A percentile compares a stretch with the other conserved stretches of the same genome.
Evolutionary conservation across 2,113 vertebrate species (phyloP).

Genomic region (Tapirus terrestris): DNA sequence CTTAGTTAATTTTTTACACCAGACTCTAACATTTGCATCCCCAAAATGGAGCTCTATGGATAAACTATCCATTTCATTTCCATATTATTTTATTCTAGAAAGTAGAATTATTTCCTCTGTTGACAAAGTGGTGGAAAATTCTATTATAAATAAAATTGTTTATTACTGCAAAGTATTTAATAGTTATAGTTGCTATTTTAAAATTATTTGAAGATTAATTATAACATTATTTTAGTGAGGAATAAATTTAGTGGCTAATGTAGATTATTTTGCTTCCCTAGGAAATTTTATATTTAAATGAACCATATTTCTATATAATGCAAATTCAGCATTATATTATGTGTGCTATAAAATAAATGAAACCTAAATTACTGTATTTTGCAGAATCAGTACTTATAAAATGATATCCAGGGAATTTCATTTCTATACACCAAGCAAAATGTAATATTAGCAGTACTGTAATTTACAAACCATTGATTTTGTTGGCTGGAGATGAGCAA

Average conservation of each 20-base stretch:
- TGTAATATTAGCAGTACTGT: neutral
- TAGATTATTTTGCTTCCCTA: slow-evolving; percentile 59
- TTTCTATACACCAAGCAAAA: slow-evolving; percentile 62
- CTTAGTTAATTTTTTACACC: neutral
- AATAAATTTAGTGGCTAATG: slow-evolving; percentile 55
- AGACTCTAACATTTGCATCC: neutral
- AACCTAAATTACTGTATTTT: slow-evolving; percentile 64
- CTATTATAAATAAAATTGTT: slow-evolving; percentile 35
- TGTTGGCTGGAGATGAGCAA: neutral
- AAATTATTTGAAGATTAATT: slow-evolving; percentile 67
- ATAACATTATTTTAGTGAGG: neutral
- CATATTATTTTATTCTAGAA: slow-evolving; percentile 38
- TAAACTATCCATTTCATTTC: neutral
- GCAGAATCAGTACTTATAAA: slow-evolving; percentile 68
- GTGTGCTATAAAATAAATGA: slow-evolving; percentile 59
- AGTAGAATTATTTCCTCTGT: neutral
- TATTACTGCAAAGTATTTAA: slow-evolving; percentile 32
- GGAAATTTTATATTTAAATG: slow-evolving; percentile 64
- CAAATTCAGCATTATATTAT: slow-evolving; percentile 67
- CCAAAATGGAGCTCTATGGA: neutral
- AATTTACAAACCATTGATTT: slow-evolving; percentile 32
- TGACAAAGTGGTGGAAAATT: neutral
- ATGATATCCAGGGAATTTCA: slow-evolving; percentile 52
- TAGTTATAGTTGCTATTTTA: neutral
- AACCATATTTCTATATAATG: slow-evolving; percentile 49